These are phyloP conservation scores for Parasteatoda lunata DNA, from an alignment of 2,888 invertebrate genomes.

Conservation along the genomic window DNA sequence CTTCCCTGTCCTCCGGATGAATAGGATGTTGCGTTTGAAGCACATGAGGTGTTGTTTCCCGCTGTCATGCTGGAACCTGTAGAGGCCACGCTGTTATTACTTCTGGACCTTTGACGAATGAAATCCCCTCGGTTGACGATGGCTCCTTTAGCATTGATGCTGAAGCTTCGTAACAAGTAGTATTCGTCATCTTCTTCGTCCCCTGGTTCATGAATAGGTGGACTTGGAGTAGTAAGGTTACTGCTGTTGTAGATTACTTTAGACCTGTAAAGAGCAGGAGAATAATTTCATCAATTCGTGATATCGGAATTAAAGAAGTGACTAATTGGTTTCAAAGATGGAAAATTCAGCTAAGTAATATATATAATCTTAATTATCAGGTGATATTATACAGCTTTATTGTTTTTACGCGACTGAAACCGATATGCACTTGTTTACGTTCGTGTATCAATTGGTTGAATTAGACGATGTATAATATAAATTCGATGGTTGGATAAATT, in stretches of 20 bases:
- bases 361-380: too few relatives aligned
- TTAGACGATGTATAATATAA: too few relatives aligned
- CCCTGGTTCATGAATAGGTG: conserved; percentile 42
- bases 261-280: conserved; percentile 15
- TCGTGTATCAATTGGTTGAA: too few relatives aligned
- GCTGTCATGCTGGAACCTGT: conserved; percentile 70
- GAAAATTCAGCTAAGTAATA: too few relatives aligned
- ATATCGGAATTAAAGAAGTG: too few relatives aligned
- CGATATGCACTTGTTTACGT: too few relatives aligned
- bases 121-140: conserved; percentile 94
- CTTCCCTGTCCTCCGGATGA: conserved; percentile 45
- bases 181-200: conserved; percentile 90
- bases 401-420: too few relatives aligned
- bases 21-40: conserved; percentile 52
- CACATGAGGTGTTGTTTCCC: conserved; percentile 61
- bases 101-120: conserved; percentile 80
- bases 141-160: conserved; percentile 89
- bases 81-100: conserved; percentile 91
- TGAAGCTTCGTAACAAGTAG: conserved; percentile 93
- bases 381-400: too few relatives aligned
- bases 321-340: too few relatives aligned
- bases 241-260: conserved; percentile 35
- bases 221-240: conserved; percentile 52
- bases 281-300: background rate
- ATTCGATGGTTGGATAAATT: too few relatives aligned